These are phyloP conservation scores for Tipula vernalis DNA, from an alignment of 2,888 invertebrate genomes.

Conservation along the genomic window DNA sequence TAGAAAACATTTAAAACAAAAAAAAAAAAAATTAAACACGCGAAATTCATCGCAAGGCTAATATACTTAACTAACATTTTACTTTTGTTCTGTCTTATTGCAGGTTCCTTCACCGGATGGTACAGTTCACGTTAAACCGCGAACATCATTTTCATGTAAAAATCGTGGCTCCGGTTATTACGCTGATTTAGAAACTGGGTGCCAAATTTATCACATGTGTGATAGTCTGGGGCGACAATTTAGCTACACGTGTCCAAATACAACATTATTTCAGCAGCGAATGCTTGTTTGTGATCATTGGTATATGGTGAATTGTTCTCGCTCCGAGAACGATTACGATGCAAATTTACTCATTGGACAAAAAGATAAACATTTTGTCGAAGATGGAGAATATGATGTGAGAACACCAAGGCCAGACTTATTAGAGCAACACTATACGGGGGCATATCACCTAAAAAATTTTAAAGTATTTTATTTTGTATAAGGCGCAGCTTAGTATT, in stretches of 20 bases:
- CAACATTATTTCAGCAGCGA: constrained; percentile 65
- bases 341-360: constrained; percentile 61
- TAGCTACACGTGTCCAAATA: constrained; percentile 66
- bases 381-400: constrained; percentile 47
- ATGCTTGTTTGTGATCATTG: constrained; percentile 69
- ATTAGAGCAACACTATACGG: constrained; percentile 37
- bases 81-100: not conserved
- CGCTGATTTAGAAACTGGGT: constrained; percentile 60
- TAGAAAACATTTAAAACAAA: not conserved
- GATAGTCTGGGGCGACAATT: constrained; percentile 63
- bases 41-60: not conserved
- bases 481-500: not conserved
- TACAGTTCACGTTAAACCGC: constrained; percentile 28
- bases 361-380: constrained; percentile 57
- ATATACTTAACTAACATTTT: not conserved
- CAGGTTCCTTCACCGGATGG: constrained; percentile 21
- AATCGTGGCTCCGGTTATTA: constrained; percentile 59
- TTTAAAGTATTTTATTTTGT: constrained; percentile 22
- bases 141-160: constrained; percentile 50
- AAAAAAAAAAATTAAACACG: not conserved
- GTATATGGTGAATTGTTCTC: constrained; percentile 72
- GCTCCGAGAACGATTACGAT: constrained; percentile 51
- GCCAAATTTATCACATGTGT: constrained; percentile 73
- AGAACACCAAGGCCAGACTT: constrained; percentile 59
- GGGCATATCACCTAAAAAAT: constrained; percentile 34